Conservation (phyloP, 2,797 vertebrate genomes). For the Myotis myotis region DNA sequence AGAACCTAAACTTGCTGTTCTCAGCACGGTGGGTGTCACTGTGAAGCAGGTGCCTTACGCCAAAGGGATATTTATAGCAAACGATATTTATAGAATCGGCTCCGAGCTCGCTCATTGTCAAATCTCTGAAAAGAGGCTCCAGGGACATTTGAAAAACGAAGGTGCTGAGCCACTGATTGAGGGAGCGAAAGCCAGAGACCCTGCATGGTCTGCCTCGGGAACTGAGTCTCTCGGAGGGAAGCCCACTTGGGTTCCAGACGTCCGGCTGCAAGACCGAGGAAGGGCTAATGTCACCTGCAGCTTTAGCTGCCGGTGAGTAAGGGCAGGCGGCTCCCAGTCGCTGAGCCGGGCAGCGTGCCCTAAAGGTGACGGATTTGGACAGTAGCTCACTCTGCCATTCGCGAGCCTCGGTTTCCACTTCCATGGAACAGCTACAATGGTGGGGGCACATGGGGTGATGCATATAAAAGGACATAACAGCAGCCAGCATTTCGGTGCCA, state of each 20-base stretch:
- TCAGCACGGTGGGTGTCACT: conserved; percentile 3
- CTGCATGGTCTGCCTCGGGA: not conserved
- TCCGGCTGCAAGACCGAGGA: not conserved
- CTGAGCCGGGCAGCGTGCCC: no score
- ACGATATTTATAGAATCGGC: not conserved
- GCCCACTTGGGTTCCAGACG: not conserved
- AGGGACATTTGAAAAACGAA: not conserved
- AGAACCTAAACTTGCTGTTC: not conserved
- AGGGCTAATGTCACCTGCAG: rapidly evolving
- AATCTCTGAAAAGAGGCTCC: conserved; percentile 9
- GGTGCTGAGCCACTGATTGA: not conserved
- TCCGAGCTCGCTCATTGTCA: not conserved
- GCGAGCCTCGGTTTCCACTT: not conserved
- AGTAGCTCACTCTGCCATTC: not conserved
- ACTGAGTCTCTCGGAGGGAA: not conserved
- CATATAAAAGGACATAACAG: rapidly evolving
- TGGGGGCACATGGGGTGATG: not conserved
- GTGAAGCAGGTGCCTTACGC: not conserved
- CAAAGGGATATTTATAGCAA: conserved; percentile 54
- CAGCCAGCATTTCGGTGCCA: not conserved
- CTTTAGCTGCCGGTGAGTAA: not conserved
- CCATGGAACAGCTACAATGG: not conserved
- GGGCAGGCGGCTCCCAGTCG: no score
- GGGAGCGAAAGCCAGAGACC: rapidly evolving
- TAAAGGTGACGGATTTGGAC: not conserved